Evolutionary conservation across 2,113 vertebrate genomes (phyloP), one percentile per base, ranked within the genome.

Genomic region (Tringa solitaria): DNA sequence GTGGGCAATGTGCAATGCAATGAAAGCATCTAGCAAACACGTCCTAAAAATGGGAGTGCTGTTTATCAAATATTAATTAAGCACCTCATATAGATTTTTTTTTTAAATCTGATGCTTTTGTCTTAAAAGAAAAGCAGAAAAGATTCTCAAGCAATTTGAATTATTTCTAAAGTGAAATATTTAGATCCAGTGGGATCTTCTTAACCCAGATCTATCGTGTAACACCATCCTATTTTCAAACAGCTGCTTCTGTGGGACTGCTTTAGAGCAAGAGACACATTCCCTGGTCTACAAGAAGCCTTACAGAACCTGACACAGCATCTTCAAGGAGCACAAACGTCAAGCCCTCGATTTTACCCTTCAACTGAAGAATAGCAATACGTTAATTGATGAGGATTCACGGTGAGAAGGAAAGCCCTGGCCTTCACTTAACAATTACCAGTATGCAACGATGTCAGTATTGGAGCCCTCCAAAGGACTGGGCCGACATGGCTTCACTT

Each of bases 181-280:
- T 92, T 81, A 94, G 93, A 92, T 84, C 94, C 93, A 77, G 95
- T 80, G 92, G 85, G 93, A 94, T 93, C 89, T 88, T 90, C 91
- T 92, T 93, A 97, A 95, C 85, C 88, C 91, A 96, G 93, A 94
- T 95, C 90, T 56, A 93, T 85, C 72, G 90, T 83, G 92, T 93
- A 84, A 87, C 21, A 46, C 64, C 93, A 94, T 90, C 82, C 93
- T 96, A 95, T 95, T 97, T 96, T 93, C 91, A 90, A 95, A 92
- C 76, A 51, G 81, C 64, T 93, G 95, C 68, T 96, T 97, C 96
- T 51, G 51, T 24, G 64, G 87, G 79, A 90, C 59, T 39, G 78
- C 80, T 94, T 89, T 84, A 69, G 33, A 65, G 82, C 1, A 2
- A 37, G 46, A 32, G 23, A 80, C 46, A 53, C 32, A 2, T 20